Percentiles rank a stretch among this genome's conserved stretches.
Evolutionary conservation across 1,140 invertebrate genomes (phyloP).

Genomic region (Andricus grossulariae): DNA sequence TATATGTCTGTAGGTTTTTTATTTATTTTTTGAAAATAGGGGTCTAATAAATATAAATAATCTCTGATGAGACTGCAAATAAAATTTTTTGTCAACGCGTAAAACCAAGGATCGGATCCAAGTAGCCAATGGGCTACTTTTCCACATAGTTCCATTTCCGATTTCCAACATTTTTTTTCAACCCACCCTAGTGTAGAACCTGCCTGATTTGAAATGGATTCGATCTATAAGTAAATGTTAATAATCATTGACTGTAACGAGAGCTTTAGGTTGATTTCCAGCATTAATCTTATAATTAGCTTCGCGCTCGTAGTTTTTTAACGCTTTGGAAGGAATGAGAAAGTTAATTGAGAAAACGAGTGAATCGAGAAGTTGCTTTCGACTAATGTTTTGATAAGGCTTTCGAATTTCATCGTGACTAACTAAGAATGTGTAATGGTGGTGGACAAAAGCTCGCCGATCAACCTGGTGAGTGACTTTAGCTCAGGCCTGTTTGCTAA

Average conservation of each 20-base stretch:
- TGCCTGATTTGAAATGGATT: no score
- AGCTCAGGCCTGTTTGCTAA: conserved; percentile 91
- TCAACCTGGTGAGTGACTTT: conserved; percentile 91
- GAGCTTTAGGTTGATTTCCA: not conserved
- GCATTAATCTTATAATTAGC: not conserved
- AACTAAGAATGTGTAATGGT: conserved; percentile 72
- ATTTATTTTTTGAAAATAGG: no score
- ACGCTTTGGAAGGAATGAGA: not conserved
- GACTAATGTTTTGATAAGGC: conserved; percentile 30
- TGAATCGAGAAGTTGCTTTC: conserved; percentile 37
- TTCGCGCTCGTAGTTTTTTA: not conserved
- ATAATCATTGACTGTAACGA: conserved; percentile 31
- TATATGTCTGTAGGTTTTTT: no score
- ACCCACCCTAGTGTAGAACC: no score
- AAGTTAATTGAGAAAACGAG: not conserved
- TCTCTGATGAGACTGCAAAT: no score
- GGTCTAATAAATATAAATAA: no score
- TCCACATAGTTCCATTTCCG: no score
- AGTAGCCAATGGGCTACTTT: no score
- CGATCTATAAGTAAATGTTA: not conserved
- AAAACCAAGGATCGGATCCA: no score
- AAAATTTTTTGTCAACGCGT: no score
- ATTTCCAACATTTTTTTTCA: no score
- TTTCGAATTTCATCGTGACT: conserved; percentile 54
- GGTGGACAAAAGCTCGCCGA: conserved; percentile 84